A percentile compares a stretch with the other conserved stretches of the same genome.
These are phyloP conservation scores for Scolopax rusticola DNA, from an alignment of 2,797 vertebrate species.

Conservation along the genomic window DNA sequence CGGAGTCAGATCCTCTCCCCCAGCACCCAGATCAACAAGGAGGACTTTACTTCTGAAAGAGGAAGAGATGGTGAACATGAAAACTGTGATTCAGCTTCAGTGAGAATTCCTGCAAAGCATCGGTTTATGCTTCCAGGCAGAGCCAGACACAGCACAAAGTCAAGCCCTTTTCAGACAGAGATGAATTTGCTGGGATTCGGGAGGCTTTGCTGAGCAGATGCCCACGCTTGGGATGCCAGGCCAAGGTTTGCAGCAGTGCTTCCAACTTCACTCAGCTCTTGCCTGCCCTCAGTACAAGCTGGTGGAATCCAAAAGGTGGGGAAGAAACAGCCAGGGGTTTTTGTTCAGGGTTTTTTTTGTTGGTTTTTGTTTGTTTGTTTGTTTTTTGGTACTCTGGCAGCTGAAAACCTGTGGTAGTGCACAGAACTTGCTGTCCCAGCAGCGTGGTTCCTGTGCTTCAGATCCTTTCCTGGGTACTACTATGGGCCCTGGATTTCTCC, in stretches of 20 bases:
- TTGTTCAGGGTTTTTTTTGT: neutral
- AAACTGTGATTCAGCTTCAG: accelerated
- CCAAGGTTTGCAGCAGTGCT: accelerated
- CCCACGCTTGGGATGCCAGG: accelerated
- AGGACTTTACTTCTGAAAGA: accelerated
- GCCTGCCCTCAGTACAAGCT: neutral
- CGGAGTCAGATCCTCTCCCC: neutral
- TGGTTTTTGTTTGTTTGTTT: too few relatives aligned
- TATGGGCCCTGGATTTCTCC: neutral
- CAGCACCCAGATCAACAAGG: accelerated
- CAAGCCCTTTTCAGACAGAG: neutral
- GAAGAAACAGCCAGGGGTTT: accelerated
- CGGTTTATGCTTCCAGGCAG: accelerated
- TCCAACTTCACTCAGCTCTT: accelerated
- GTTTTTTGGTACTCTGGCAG: neutral
- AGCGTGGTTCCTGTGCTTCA: neutral
- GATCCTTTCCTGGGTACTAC: neutral
- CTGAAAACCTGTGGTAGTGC: neutral
- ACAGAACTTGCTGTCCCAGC: neutral
- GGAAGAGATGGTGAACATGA: accelerated
- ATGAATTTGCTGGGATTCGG: accelerated
- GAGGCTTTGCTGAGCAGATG: accelerated
- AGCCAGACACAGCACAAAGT: accelerated
- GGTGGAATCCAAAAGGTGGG: neutral
- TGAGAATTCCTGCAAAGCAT: accelerated